Percentiles rank a stretch among this genome's conserved stretches.
phyloP scores from a whole-genome alignment of 2,888 invertebrate genomes.

The Xanthostigma xanthostigma region DNA sequence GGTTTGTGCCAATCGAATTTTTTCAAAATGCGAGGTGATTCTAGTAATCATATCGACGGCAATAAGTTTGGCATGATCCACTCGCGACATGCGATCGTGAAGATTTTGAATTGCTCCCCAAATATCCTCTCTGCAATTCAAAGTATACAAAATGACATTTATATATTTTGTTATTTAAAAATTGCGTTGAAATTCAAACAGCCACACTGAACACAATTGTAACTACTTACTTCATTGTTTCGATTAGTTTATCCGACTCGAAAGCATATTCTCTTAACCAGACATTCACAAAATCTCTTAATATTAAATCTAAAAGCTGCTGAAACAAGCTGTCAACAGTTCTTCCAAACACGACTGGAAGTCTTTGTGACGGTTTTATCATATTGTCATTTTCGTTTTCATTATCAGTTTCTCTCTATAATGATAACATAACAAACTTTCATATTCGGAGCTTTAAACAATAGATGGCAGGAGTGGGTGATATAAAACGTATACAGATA shows the following conservation, averaged over 20 bases:
- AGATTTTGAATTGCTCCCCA: constrained; percentile 68
- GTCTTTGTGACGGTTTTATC: constrained; percentile 27
- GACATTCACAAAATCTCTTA: constrained; percentile 62
- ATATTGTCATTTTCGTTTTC: constrained; percentile 8
- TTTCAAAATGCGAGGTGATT: constrained; percentile 73
- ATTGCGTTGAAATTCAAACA: constrained; percentile 5
- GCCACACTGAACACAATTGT: constrained; percentile 13
- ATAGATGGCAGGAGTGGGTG: too few species aligned
- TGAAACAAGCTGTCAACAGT: constrained; percentile 73
- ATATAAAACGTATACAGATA: too few species aligned
- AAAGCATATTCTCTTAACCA: constrained; percentile 52
- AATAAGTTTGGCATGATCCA: constrained; percentile 70
- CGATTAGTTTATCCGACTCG: constrained; percentile 31
- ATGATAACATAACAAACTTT: not conserved
- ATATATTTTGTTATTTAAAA: constrained; percentile 5
- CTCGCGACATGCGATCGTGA: constrained; percentile 52
- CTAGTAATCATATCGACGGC: constrained; percentile 70
- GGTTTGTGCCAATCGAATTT: constrained; percentile 60
- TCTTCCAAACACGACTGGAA: constrained; percentile 68
- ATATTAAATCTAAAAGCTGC: constrained; percentile 62
- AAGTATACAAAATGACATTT: constrained; percentile 12
- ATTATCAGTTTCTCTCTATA: constrained; percentile 7
- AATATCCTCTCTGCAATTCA: constrained; percentile 58
- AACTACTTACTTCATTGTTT: constrained; percentile 31
- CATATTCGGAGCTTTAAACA: too few species aligned